Evolutionary conservation across 2,113 vertebrate species (phyloP), one percentile per base, ranked within the genome.

Genomic region (Vulpes vulpes): DNA sequence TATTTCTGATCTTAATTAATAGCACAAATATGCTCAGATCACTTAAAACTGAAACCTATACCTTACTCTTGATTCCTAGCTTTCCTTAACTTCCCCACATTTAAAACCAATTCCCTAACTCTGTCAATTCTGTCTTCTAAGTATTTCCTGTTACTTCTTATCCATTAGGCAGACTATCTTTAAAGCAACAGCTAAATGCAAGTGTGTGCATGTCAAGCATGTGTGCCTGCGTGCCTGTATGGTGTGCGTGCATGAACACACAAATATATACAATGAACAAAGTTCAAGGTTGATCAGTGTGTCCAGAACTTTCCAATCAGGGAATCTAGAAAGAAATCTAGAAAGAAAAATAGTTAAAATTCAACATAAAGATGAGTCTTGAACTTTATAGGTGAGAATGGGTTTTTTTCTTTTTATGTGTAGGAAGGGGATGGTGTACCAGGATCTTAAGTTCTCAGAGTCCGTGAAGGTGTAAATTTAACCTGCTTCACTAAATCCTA

Each of bases 281-380:
- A 93, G 27, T 71, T 69, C 16, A 79, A 2, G 22, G 49, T 25
- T 86, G 22, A 73, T 69, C 38, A 30, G 10, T 49, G 38, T 49
- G 3, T 10, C 32, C 32, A 62, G 22, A 93, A 86, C 5, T 86
- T 93, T 81, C 30, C 43, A 87, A 71, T 90, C 49, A 87, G 55
- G 76, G 82, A 64, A 87, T 23, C 5, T 5, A 71, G 27, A 59
- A 90, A 93, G 9, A 78, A 91, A 92, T 23, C 7, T 5, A 71
- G 27, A 51, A 90, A 93, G 9, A 78, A 91, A 92, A 43, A 43
- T 43, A 90, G 16, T 53, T 87, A 90, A 95, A 85, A 82, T 82
- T 89, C 35, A 79, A 7, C 19, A 73, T 2, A 89, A 74, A 53
- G 12, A 3, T 14, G 53, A 67, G 11, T 59, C 89, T 76, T 55